Evolutionary conservation across 2,888 invertebrate genomes (phyloP), one percentile per base, ranked within the genome.

Genomic region (Sicus ferrugineus): DNA sequence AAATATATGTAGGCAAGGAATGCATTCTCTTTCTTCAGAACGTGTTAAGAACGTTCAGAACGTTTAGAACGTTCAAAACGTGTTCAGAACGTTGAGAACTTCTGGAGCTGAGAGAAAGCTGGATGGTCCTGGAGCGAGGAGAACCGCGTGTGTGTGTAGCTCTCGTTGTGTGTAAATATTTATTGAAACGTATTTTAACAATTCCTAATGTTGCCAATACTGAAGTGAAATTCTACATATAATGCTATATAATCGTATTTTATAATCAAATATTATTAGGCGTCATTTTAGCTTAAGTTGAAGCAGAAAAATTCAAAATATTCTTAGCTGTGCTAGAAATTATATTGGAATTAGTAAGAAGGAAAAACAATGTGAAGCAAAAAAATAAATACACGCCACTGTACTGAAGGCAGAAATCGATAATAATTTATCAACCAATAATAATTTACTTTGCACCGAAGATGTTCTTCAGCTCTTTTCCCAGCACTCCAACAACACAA

Each of bases 91-190:
- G n/a, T n/a, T n/a, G n/a, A n/a, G n/a, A n/a, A n/a, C n/a, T n/a
- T n/a, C n/a, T n/a, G n/a, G n/a, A n/a, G n/a, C n/a, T n/a, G n/a
- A n/a, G n/a, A n/a, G n/a, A n/a, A n/a, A n/a, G n/a, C n/a, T n/a
- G n/a, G n/a, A n/a, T n/a, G n/a, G n/a, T n/a, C n/a, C n/a, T n/a
- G n/a, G n/a, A 2, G 31, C n/a, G n/a, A 30, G 26, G 31, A 48
- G 30, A 59, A 21, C 30, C 19, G 14, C 21, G 19, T 46, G 14
- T 46, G n/a, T 46, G 46, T 19, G 46, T 52, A 21, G 31, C 46
- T 31, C 66, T 65, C 62, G 46, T 50, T 63, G 26, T 54, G 54
- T 54, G 28, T 70, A 70, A 62, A 70, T 70, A 70, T 70, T 70
- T 70, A 70, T 70, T 67, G 26, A 59, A 67, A 48, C 42, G 50